These are phyloP conservation scores for Apostichopus parvimensis DNA, from an alignment of 35 echinoderm and acorn worm genomes.

Conservation along the genomic window DNA sequence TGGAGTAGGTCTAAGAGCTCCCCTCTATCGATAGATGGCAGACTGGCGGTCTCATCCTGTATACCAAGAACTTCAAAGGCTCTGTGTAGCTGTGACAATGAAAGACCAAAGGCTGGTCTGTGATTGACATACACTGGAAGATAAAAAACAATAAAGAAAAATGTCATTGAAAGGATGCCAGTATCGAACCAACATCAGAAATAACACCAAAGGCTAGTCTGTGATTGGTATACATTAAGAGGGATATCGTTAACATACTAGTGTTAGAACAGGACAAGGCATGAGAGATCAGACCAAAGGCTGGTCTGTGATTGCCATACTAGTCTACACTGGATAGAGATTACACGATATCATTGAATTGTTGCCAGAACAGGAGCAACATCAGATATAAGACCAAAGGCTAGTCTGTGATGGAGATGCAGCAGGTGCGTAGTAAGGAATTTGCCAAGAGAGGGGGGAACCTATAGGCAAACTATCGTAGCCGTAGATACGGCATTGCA, in stretches of 20 bases:
- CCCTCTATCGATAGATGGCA: slow-evolving; percentile 88
- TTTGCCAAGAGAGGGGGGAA: no score
- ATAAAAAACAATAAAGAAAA: slow-evolving; percentile 24
- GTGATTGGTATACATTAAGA: slow-evolving; percentile 69
- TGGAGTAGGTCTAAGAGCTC: slow-evolving; percentile 86
- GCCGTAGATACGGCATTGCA: no score
- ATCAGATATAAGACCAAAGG: no score
- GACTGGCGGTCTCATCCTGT: slow-evolving; percentile 52
- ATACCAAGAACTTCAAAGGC: slow-evolving; percentile 94
- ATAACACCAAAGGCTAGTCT: no score
- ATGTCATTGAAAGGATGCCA: background rate
- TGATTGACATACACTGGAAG: slow-evolving; percentile 98
- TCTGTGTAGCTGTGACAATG: slow-evolving; percentile 59
- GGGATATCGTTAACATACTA: background rate
- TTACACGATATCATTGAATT: background rate
- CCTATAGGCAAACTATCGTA: no score
- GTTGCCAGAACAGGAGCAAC: no score
- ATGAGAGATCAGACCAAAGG: no score
- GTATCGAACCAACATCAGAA: no score
- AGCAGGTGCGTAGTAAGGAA: no score
- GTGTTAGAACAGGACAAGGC: no score
- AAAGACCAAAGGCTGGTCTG: slow-evolving; percentile 93
- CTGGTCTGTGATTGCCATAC: no score
- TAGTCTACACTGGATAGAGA: slow-evolving; percentile 59
- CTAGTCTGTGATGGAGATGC: no score